These are phyloP conservation scores for Drosophila obscura DNA, from an alignment of 1,140 invertebrate species.

Conservation along the genomic window DNA sequence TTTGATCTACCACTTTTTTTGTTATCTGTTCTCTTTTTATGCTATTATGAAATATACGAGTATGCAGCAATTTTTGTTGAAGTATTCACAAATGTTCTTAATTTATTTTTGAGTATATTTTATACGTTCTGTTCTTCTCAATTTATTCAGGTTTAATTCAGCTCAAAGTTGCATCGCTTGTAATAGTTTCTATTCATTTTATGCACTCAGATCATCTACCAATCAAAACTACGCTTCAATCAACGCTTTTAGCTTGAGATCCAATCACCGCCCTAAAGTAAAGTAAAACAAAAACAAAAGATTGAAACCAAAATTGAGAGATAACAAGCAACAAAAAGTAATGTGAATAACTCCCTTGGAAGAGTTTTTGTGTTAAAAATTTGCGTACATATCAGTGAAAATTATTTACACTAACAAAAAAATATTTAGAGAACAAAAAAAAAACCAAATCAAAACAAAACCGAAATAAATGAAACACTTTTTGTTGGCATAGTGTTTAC, in stretches of 20 bases:
- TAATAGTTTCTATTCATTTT: constrained; percentile 41
- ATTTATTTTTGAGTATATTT: neutral
- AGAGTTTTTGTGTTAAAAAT: constrained; percentile 71
- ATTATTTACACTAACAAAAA: constrained; percentile 67
- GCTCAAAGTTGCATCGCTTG: neutral
- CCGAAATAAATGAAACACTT: constrained; percentile 3
- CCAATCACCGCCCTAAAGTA: neutral
- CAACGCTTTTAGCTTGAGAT: constrained; percentile 42
- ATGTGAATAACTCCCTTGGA: constrained; percentile 33
- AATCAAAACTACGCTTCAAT: constrained; percentile 9
- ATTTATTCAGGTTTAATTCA: neutral
- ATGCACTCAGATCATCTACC: constrained; percentile 44
- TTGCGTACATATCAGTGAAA: constrained; percentile 75
- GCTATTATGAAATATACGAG: too few species aligned
- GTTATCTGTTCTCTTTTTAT: neutral
- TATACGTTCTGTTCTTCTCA: too few species aligned
- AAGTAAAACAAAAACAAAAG: constrained; percentile 16
- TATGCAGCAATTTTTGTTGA: too few species aligned
- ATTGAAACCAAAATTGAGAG: constrained; percentile 27
- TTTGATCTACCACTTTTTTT: too few species aligned
- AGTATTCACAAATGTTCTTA: too few species aligned
- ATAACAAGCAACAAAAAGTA: constrained; percentile 7
- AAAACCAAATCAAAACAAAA: neutral
- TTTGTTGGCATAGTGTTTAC: constrained; percentile 55
- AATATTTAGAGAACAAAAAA: neutral